Evolutionary conservation across 2,113 vertebrate genomes (phyloP).

Genomic region (Eublepharis macularius): DNA sequence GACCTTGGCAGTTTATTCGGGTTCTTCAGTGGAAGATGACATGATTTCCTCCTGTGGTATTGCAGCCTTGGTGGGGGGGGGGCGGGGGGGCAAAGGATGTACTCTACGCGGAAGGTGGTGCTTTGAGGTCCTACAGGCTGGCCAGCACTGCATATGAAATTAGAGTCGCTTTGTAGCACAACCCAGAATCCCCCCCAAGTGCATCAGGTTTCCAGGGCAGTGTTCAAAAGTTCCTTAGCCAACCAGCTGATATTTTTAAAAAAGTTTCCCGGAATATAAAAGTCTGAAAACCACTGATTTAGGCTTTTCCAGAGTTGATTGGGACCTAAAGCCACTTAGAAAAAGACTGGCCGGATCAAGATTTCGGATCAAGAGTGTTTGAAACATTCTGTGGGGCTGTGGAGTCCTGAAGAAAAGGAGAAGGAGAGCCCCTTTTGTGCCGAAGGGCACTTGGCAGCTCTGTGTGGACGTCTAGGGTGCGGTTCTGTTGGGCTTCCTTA

Average conservation of each 20-base stretch:
- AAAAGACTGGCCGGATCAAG: neutral
- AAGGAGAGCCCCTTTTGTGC: neutral
- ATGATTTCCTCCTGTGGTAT: too few species aligned
- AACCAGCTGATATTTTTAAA: neutral
- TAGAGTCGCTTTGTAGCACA: too few species aligned
- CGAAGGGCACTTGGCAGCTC: neutral
- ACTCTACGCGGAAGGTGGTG: too few species aligned
- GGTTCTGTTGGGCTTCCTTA: conserved; percentile 23
- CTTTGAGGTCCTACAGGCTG: too few species aligned
- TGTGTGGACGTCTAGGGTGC: neutral
- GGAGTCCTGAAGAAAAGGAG: neutral
- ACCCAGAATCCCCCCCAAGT: too few species aligned
- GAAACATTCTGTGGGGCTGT: neutral
- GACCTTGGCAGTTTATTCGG: too few species aligned
- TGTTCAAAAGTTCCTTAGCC: neutral
- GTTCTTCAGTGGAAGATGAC: too few species aligned
- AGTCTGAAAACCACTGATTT: neutral
- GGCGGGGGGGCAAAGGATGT: too few species aligned
- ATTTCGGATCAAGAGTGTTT: neutral
- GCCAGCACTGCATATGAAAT: too few species aligned
- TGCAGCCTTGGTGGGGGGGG: too few species aligned
- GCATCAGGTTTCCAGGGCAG: too few species aligned
- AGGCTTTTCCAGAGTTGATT: neutral
- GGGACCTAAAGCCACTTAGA: neutral
- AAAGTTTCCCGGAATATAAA: neutral